phyloP scores from a whole-genome alignment of 2,113 vertebrate genomes.

The Eurystomus gularis region DNA sequence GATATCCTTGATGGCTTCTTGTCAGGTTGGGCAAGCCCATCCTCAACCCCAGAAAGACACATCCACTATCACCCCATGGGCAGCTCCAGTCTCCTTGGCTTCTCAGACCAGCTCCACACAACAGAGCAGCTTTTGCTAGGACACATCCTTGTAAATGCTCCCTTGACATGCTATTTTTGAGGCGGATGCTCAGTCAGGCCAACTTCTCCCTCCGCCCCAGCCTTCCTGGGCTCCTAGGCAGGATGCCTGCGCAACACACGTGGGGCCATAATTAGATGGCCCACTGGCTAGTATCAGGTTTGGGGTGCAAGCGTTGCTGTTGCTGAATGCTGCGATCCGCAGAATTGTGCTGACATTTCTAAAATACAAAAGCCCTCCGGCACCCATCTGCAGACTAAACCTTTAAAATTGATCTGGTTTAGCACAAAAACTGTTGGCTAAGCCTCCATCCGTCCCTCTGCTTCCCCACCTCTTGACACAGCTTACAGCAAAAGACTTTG shows the following conservation, averaged over 20 bases:
- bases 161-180: neutral
- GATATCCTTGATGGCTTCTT: neutral
- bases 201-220: neutral
- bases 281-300: neutral
- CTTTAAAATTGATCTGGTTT: constrained; percentile 67
- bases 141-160: rapidly evolving
- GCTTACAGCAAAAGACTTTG: constrained; percentile 53
- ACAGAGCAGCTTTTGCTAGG: rapidly evolving
- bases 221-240: neutral
- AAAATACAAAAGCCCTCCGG: constrained; percentile 44
- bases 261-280: neutral
- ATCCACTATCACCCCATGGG: neutral
- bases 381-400: constrained; percentile 34
- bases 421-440: constrained; percentile 54
- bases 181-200: neutral
- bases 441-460: neutral
- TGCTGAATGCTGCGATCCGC: constrained; percentile 34
- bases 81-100: neutral
- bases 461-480: constrained; percentile 39
- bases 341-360: constrained; percentile 48
- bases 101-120: neutral
- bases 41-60: neutral
- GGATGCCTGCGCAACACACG: rapidly evolving
- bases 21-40: neutral
- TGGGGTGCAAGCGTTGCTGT: neutral